Evolutionary conservation across 2,113 vertebrate species (phyloP), one percentile per base, ranked within the genome.

Genomic region (Hemiscyllium ocellatum): DNA sequence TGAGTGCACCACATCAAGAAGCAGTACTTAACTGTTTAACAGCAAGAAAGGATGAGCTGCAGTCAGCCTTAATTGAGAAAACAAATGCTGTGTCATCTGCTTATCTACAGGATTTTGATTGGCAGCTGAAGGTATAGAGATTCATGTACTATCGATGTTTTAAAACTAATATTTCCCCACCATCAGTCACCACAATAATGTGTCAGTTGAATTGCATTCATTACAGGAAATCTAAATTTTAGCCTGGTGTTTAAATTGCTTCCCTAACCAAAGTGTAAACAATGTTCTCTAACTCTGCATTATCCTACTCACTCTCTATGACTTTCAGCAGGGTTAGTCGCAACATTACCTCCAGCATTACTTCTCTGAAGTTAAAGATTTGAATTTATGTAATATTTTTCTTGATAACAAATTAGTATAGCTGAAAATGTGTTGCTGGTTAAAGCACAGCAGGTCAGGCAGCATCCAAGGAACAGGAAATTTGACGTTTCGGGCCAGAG

Each of bases 91-190:
- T 99, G 96, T 98, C 98, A 52, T 98, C 98, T 96, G 97, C 98
- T 0, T 98, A 98, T 56, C 97, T 99, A 61, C 98, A 98, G 96
- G 98, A 99, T 97, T 99, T 99, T 96, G 99, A 99, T 97, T 99
- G 99, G 99, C 99, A 99, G 96, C 97, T 99, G 95, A 99, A 99
- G 98, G 99, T 99, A 95, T 97, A 96, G 33, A 17, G 87, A 17
- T 8, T n/a, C 37, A 65, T 93, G 17, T 91, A 66, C n/a, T 0
- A 10, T 93, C 61, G 10, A n/a, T 20, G 22, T 68, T 93, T 93
- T 93, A 37, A 66, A 66, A 8, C 29, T 33, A 66, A 66, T 8
- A 10, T 47, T 93, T 66, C 61, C 37, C 20, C 1, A 17, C 61
- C 56, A 61, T 8, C 56, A 19, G 65, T 20, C 15, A 4, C 17